Evolutionary conservation across 1,140 invertebrate species (phyloP), one percentile per base, ranked within the genome.

Genomic region (Plectrocnemia conspersa): DNA sequence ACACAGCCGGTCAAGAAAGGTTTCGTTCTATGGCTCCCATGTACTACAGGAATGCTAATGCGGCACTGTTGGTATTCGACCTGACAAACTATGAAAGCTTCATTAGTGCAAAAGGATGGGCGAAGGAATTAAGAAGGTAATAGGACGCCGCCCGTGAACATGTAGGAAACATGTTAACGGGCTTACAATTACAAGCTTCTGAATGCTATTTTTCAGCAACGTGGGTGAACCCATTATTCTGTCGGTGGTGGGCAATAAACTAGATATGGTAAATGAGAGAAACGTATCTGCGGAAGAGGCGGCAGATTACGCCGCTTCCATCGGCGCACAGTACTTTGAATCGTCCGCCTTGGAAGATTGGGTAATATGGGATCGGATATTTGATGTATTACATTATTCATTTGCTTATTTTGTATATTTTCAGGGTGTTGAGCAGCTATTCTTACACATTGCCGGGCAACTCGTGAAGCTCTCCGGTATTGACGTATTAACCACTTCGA

Each of bases 31-130:
- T 95, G 79, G 89, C 89, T 0, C 91, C 91, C 4, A 92, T 94
- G 87, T 95, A 95, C 68, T 95, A 94, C 69, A 76, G 91, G 63
- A 91, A 91, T 63, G 88, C 91, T 0, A 89, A 91, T 65, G 91
- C 88, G 2, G 89, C 89, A 2, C 79, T 94, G 38, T 72, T 95
- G 41, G 85, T 93, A 0, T 95, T 91, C 68, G 91, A 95, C 70
- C 79, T 95, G 35, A 91, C 89, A 0, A 80, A 85, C 54, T 72
- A 80, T 46, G 72, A 75, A 41, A 85, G 83, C 19, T 93, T 91
- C 65, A 66, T 73, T 6, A 79, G 83, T 18, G 83, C 91, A 33
- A 88, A 92, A 70, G 74, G 70, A 3, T 93, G 90, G 90, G 83
- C 91, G 1, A 82, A 79, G 64, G 89, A 93, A 67, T 66, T 93